A percentile compares a stretch with the other conserved stretches of the same genome.
These are phyloP conservation scores for Dinocampus coccinellae DNA, from an alignment of 2,888 invertebrate species.

Conservation along the genomic window DNA sequence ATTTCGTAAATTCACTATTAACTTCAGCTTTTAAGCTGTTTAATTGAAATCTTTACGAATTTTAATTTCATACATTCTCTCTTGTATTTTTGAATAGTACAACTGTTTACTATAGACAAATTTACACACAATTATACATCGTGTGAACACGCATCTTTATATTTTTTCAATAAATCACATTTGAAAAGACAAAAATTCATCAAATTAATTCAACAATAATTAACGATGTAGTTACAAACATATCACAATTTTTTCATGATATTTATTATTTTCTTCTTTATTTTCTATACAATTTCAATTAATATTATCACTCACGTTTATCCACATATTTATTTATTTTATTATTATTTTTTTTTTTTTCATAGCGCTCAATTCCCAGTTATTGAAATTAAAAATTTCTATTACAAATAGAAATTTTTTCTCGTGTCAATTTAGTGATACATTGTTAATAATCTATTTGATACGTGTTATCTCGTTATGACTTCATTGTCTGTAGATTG, in stretches of 20 bases:
- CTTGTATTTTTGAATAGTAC: background rate
- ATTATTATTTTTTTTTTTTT: too few relatives aligned
- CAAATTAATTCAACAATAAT: too few relatives aligned
- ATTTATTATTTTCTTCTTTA: too few relatives aligned
- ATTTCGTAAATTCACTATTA: background rate
- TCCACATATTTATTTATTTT: too few relatives aligned
- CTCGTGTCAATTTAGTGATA: conserved; percentile 28
- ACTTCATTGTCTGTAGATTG: conserved; percentile 26
- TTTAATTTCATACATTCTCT: background rate
- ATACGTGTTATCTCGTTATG: conserved; percentile 28
- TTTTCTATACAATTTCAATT: too few relatives aligned
- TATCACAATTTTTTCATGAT: too few relatives aligned
- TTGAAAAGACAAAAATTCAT: too few relatives aligned
- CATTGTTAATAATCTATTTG: conserved; percentile 29
- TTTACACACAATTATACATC: background rate
- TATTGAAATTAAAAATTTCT: too few relatives aligned
- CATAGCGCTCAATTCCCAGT: too few relatives aligned
- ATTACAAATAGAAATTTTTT: conserved; percentile 3
- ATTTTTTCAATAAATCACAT: too few relatives aligned
- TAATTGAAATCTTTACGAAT: conserved; percentile 9
- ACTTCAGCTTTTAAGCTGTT: background rate
- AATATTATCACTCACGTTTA: too few relatives aligned
- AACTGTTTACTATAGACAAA: background rate
- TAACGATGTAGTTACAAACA: too few relatives aligned
- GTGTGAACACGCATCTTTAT: background rate